phyloP scores from a whole-genome alignment of 2,888 invertebrate genomes.

The Temnothorax ravouxi region DNA sequence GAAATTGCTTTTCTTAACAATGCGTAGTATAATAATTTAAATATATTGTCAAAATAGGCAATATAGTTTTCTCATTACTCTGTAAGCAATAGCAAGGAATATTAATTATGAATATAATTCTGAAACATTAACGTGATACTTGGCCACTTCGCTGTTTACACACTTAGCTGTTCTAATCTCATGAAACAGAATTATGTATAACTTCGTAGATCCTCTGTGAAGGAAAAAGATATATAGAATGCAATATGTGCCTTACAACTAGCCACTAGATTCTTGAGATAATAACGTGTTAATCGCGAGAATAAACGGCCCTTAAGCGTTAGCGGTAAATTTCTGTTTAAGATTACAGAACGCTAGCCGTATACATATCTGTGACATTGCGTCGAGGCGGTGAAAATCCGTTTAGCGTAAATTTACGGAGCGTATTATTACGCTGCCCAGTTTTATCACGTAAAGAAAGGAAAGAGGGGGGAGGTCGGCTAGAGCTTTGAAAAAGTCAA shows the following conservation, averaged over 20 bases:
- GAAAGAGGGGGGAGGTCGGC: background rate
- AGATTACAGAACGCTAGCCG: conserved; percentile 25
- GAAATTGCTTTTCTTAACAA: conserved; percentile 1
- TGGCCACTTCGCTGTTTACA: background rate
- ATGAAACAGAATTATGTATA: background rate
- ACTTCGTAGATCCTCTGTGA: background rate
- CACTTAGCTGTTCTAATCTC: conserved; percentile 15
- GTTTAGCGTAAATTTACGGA: conserved; percentile 47
- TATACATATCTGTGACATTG: conserved; percentile 33
- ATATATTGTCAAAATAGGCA: background rate
- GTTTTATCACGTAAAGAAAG: conserved; percentile 20
- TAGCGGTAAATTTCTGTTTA: conserved; percentile 30
- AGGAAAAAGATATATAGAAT: background rate
- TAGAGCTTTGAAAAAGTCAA: conserved; percentile 40
- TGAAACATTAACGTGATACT: background rate
- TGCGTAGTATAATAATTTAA: background rate
- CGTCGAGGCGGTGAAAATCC: conserved; percentile 37
- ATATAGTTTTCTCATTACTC: background rate
- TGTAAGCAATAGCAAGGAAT: background rate
- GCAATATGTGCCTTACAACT: background rate
- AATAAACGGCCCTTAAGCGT: conserved; percentile 30
- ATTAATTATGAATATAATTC: background rate
- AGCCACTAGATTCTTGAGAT: background rate
- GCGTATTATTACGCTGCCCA: conserved; percentile 36
- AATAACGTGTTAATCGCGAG: conserved; percentile 39